A percentile compares a stretch with the other conserved stretches of the same genome.
Conservation (phyloP, 2,888 invertebrate species). For the Aradus depressus region DNA sequence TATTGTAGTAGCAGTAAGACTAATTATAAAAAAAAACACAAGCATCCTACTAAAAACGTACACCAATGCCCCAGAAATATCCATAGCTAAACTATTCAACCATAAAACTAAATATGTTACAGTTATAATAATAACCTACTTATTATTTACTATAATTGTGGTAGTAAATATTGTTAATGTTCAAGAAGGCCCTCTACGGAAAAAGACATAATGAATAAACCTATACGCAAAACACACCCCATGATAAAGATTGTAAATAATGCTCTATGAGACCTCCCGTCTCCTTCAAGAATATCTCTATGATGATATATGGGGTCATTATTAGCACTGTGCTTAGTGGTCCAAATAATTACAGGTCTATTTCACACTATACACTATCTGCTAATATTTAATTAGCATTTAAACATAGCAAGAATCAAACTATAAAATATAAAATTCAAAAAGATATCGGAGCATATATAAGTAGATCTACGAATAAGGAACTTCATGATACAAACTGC, state of each 20-base stretch:
- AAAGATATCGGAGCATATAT: not conserved
- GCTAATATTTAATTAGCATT: conserved; percentile 52
- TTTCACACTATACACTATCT: conserved; percentile 58
- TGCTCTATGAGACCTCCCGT: conserved; percentile 48
- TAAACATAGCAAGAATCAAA: conserved; percentile 32
- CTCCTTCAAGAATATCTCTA: conserved; percentile 48
- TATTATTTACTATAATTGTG: no score
- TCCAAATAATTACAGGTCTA: conserved; percentile 56
- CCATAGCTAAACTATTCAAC: no score
- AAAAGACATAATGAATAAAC: conserved; percentile 32
- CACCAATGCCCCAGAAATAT: no score
- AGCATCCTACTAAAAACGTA: no score
- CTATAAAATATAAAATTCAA: not conserved
- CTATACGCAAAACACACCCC: conserved; percentile 30
- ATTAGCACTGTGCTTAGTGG: conserved; percentile 49
- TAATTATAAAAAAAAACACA: no score
- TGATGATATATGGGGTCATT: conserved; percentile 61
- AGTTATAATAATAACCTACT: no score
- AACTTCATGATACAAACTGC: not conserved
- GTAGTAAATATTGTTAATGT: conserved; percentile 48
- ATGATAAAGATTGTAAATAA: conserved; percentile 46
- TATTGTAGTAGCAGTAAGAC: no score
- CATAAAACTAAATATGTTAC: no score
- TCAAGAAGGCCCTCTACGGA: conserved; percentile 44
- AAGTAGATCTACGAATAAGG: not conserved